Percentiles rank a stretch among this genome's conserved stretches.
These are phyloP conservation scores for Drosophila recens DNA, from an alignment of 2,888 invertebrate genomes.

Conservation along the genomic window DNA sequence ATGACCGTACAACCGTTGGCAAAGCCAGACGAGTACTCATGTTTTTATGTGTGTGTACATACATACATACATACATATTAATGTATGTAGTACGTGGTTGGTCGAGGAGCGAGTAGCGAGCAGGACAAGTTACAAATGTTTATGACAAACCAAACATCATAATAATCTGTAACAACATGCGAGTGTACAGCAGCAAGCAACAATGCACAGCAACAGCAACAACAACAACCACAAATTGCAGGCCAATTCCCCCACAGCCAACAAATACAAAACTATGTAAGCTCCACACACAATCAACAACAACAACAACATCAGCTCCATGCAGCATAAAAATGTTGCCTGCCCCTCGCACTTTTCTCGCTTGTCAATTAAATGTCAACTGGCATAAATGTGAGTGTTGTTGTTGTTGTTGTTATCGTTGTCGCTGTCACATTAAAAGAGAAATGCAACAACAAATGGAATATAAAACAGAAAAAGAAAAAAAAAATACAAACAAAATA, in stretches of 20 bases:
- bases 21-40: slow-evolving; percentile 6
- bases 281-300: slow-evolving; percentile 18
- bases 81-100: slow-evolving; percentile 46
- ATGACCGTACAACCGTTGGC: slow-evolving; percentile 12
- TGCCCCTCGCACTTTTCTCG: slow-evolving; percentile 28
- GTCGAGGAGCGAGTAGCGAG: not conserved
- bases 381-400: slow-evolving; percentile 55
- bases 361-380: slow-evolving; percentile 80
- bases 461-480: not conserved
- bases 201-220: slow-evolving; percentile 16
- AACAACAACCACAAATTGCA: slow-evolving; percentile 55
- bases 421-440: slow-evolving; percentile 64
- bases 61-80: not conserved
- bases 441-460: slow-evolving; percentile 17
- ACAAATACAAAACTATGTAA: slow-evolving; percentile 52
- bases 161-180: slow-evolving; percentile 63
- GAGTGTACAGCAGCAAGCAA: slow-evolving; percentile 4
- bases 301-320: slow-evolving; percentile 11
- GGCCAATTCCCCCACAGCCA: slow-evolving; percentile 31
- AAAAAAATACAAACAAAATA: not conserved
- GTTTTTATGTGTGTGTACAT: slow-evolving; percentile 35
- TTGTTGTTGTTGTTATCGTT: slow-evolving; percentile 39
- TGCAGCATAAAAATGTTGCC: slow-evolving; percentile 37
- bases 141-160: slow-evolving; percentile 79
- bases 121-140: slow-evolving; percentile 76